A percentile compares a stretch with the other conserved stretches of the same genome.
Evolutionary conservation across 2,113 vertebrate genomes (phyloP).

Genomic region (Urocolius indicus): DNA sequence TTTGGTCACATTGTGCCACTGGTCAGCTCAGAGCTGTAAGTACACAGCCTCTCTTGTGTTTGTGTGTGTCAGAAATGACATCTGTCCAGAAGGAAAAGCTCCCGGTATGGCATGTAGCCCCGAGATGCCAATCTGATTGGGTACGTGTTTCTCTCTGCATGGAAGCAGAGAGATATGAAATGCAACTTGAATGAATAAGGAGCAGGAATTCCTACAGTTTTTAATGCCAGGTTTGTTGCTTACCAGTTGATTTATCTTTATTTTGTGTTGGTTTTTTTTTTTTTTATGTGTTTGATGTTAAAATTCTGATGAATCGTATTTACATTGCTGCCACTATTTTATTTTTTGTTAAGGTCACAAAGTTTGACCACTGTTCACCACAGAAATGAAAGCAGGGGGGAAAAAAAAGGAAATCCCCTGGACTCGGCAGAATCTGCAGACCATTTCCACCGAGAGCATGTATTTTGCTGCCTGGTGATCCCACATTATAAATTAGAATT

Average conservation of each 20-base stretch:
- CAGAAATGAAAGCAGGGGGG: background rate
- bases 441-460: background rate
- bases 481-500: slow-evolving; percentile 2
- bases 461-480: background rate
- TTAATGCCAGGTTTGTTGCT: slow-evolving; percentile 61
- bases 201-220: slow-evolving; percentile 36
- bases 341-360: background rate
- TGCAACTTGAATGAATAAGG: slow-evolving; percentile 54
- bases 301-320: background rate
- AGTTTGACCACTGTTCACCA: background rate
- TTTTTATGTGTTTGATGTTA: background rate
- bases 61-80: background rate
- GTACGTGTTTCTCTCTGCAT: background rate
- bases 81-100: background rate
- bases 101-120: background rate
- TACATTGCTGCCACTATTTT: background rate
- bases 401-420: background rate
- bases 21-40: background rate
- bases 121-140: background rate
- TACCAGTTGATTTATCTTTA: slow-evolving; percentile 14
- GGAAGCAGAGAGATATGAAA: background rate
- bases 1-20: background rate
- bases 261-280: background rate
- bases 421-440: background rate
- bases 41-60: background rate